Evolutionary conservation across 2,113 vertebrate species (phyloP), one percentile per base, ranked within the genome.

Genomic region (Gambusia affinis): DNA sequence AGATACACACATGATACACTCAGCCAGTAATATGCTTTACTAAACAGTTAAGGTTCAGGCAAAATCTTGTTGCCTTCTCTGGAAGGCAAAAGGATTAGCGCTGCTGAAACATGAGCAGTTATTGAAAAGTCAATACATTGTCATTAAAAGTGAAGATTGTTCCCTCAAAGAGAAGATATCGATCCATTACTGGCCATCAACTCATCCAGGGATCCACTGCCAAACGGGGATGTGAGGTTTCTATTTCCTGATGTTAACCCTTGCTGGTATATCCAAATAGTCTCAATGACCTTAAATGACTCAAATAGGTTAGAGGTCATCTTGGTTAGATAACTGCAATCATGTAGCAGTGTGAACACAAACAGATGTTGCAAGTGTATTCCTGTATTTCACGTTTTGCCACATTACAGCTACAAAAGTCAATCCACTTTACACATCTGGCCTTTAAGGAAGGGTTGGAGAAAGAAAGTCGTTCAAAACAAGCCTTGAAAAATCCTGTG

Each of bases 111-210:
- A 93, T 82, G 92, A 93, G 89, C 72, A 67, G 90, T 92, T 92
- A 94, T 93, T 91, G 90, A 91, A 92, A 92, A 92, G 89, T 94
- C 94, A 91, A 94, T 94, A 91, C 87, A 89, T 83, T 89, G 91
- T 95, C 92, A 94, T 95, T 92, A 90, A 92, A 93, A 91, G 89
- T 88, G 88, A 92, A 85, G 91, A 93, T 89, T 92, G 90, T 91
- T 92, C 91, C 90, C 90, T 75, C 77, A 78, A 90, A 93, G 87
- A 89, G 87, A 87, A 87, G 82, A 57, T 90, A 94, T 93, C 82
- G 93, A 95, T 94, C 84, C 63, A 70, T 89, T 89, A 93, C 85
- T 90, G 84, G 80, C 81, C 91, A 94, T 91, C 83, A 89, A 93
- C 85, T 88, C 22, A n/a, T 81, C 83, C 85, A 88, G 85, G 89